phyloP scores from a whole-genome alignment of 2,888 invertebrate genomes.

The Drosophila atroscutellata region DNA sequence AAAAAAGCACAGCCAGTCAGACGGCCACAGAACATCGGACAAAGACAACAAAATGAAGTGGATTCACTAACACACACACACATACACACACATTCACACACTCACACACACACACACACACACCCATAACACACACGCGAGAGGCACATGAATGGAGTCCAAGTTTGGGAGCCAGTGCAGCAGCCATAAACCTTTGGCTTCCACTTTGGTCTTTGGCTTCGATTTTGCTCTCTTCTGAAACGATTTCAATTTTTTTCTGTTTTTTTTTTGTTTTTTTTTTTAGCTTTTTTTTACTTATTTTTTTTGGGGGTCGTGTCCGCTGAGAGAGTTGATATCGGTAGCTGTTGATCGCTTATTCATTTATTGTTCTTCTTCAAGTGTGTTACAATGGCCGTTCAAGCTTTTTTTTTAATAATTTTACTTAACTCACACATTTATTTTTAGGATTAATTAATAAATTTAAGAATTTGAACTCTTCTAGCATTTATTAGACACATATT shows the following conservation, averaged over 20 bases:
- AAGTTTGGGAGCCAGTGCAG: conserved; percentile 50
- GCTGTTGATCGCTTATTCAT: conserved; percentile 5
- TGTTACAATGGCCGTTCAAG: background rate
- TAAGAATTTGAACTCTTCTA: background rate
- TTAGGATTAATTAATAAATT: background rate
- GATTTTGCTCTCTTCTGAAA: conserved; percentile 12
- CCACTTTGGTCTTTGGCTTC: conserved; percentile 25
- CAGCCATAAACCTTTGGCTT: conserved; percentile 53
- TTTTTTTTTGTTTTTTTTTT: no score
- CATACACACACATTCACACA: conserved; percentile 5
- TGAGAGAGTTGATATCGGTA: conserved; percentile 12
- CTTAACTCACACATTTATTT: background rate
- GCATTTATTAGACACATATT: background rate
- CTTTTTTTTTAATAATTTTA: background rate
- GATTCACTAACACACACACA: conserved; percentile 53
- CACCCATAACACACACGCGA: conserved; percentile 4
- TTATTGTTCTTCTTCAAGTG: conserved; percentile 2
- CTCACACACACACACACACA: background rate
- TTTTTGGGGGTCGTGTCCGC: conserved; percentile 2
- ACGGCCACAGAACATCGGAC: conserved; percentile 61
- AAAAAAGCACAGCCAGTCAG: conserved; percentile 69
- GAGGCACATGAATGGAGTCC: conserved; percentile 43
- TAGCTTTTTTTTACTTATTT: background rate
- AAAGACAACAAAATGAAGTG: conserved; percentile 76
- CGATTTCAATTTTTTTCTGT: background rate